A percentile compares a stretch with the other conserved stretches of the same genome.
Evolutionary conservation across 1,140 invertebrate species (phyloP).

Genomic region (Drosophila nannoptera): DNA sequence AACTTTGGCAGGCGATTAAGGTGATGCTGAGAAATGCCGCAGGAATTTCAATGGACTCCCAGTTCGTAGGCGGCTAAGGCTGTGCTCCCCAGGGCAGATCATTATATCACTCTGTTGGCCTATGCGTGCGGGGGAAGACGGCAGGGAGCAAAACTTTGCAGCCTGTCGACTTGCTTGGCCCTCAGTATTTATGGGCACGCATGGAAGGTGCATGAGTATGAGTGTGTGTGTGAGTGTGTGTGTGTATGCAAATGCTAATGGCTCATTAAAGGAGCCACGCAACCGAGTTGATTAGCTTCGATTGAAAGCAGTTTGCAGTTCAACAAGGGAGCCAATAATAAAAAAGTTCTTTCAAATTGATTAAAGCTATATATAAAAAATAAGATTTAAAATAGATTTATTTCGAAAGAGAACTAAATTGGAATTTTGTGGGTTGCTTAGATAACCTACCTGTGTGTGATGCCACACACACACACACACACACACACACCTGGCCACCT

Average conservation of each 20-base stretch:
- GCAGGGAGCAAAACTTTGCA: slow-evolving; percentile 51
- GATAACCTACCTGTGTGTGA: neutral
- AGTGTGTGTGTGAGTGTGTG: slow-evolving; percentile 1
- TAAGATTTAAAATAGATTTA: too few relatives aligned
- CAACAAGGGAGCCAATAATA: too few relatives aligned
- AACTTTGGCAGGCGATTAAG: slow-evolving; percentile 77
- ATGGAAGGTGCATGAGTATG: slow-evolving; percentile 19
- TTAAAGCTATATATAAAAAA: too few relatives aligned
- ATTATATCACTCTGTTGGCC: slow-evolving; percentile 71
- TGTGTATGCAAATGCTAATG: slow-evolving; percentile 13
- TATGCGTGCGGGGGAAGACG: slow-evolving; percentile 28
- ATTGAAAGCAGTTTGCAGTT: too few relatives aligned
- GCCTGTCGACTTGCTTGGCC: slow-evolving; percentile 57
- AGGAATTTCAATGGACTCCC: slow-evolving; percentile 68
- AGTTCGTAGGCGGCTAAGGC: slow-evolving; percentile 3
- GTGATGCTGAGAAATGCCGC: slow-evolving; percentile 70
- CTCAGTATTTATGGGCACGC: slow-evolving; percentile 67
- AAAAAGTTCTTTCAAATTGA: too few relatives aligned
- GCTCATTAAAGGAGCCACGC: slow-evolving; percentile 17
- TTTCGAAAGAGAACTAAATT: neutral
- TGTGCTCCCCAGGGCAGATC: slow-evolving; percentile 63
- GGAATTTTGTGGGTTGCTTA: slow-evolving; percentile 4
- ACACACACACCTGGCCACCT: neutral
- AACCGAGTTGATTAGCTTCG: slow-evolving; percentile 11
- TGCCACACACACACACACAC: neutral